These are phyloP conservation scores for Mongoloraphidia duomilia DNA, from an alignment of 2,888 invertebrate genomes.

Conservation along the genomic window DNA sequence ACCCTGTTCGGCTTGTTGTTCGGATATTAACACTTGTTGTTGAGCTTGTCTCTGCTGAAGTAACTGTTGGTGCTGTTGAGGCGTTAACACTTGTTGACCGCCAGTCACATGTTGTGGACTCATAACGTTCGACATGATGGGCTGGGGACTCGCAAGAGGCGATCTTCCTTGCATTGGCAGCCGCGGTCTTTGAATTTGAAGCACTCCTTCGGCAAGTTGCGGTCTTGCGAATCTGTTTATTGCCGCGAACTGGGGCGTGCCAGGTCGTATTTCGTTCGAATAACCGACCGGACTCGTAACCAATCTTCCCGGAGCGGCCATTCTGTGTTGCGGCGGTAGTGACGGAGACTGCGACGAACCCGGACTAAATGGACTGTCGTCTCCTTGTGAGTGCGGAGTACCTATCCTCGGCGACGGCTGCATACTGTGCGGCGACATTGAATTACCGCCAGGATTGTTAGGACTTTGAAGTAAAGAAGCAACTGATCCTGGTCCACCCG, in stretches of 20 bases:
- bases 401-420: conserved; percentile 45
- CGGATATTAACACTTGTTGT: conserved; percentile 5
- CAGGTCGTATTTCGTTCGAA: conserved; percentile 15
- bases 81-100: conserved; percentile 16
- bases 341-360: conserved; percentile 36
- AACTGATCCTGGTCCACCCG: conserved; percentile 26
- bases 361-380: conserved; percentile 42
- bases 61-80: conserved; percentile 25
- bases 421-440: conserved; percentile 38
- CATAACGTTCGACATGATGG: conserved; percentile 27
- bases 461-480: conserved; percentile 36
- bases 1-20: conserved; percentile 17
- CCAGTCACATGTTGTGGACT: conserved; percentile 22
- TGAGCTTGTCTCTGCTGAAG: conserved; percentile 10
- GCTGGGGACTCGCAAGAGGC: conserved; percentile 36
- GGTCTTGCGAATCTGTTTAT: conserved; percentile 31
- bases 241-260: conserved; percentile 19
- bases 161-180: conserved; percentile 27
- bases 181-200: conserved; percentile 23
- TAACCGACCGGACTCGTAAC: conserved; percentile 36
- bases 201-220: conserved; percentile 22
- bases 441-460: conserved; percentile 26
- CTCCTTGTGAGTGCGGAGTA: conserved; percentile 45
- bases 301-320: conserved; percentile 26
- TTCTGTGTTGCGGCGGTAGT: conserved; percentile 39